Evolutionary conservation across 2,113 vertebrate genomes (phyloP), one percentile per base, ranked within the genome.

Genomic region (Corvus cornix): DNA sequence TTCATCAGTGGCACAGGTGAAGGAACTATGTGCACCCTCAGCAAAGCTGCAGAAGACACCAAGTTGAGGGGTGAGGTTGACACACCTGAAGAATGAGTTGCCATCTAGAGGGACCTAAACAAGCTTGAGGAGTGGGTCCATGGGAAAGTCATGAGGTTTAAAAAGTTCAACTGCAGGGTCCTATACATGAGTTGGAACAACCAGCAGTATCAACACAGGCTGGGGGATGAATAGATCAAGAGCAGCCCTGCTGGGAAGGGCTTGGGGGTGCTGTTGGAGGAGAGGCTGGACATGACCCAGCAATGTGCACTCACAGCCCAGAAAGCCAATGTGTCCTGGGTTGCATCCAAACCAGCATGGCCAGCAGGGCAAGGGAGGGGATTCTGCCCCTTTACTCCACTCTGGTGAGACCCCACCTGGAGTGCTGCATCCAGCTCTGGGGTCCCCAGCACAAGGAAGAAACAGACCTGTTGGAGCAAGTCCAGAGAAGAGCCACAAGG

Each of bases 311-410:
- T 53, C 7, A 10, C 28, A 46, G 16, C 17, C 30, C n/a, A 76
- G 87, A 68, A 22, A 55, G 14, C 4, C 24, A 60, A 5, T 0
- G 0, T 60, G 21, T 60, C n/a, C 63, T 82, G 39, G 28, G n/a
- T 20, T 60, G 39, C 11, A n/a, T 41, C 17, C 7, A 68, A 19
- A 53, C 11, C 11, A 48, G 24, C 0, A 0, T 26, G 1, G n/a
- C 1, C 53, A 74, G 28, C 28, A n/a, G 19, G 33, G 20, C 2
- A 2, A 62, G 12, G 37, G 7, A 48, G 30, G 5, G 5, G 30
- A 55, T 48, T 68, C 26, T 68, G 11, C 8, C 18, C 7, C 24
- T 37, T 18, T 66, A 8, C 41, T 31, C 27, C 9, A 2, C 37
- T 44, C 31, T 64, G 18, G 11, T 51, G 68, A 58, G 18, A 28